phyloP scores from a whole-genome alignment of 2,797 vertebrate genomes.

The Mergus octosetaceus region DNA sequence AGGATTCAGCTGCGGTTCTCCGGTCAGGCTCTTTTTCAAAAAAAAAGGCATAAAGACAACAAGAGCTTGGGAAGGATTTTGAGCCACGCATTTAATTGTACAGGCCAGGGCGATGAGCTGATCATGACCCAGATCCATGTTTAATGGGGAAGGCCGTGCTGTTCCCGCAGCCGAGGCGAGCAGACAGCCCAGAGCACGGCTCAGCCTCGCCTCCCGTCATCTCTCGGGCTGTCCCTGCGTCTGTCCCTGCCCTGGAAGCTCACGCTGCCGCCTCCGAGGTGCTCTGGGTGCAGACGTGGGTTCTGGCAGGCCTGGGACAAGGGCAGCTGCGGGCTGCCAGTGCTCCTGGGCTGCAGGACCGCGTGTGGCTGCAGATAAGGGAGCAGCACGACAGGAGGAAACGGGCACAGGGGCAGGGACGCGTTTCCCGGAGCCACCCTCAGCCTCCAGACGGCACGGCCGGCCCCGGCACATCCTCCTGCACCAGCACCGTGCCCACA shows the following conservation, averaged over 20 bases:
- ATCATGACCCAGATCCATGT: neutral
- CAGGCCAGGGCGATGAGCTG: neutral
- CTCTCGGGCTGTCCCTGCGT: neutral
- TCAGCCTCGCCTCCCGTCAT: neutral
- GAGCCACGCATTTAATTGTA: neutral
- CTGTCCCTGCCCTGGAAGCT: neutral
- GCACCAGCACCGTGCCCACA: accelerated
- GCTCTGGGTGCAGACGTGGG: neutral
- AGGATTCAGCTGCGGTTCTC: neutral
- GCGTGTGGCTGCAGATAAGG: neutral
- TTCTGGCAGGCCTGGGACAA: neutral
- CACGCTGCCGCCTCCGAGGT: accelerated
- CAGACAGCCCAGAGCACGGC: neutral
- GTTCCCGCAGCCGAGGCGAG: neutral
- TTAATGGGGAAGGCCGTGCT: neutral
- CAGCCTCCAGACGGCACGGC: too few relatives aligned
- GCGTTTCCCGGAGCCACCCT: neutral
- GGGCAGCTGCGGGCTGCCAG: neutral
- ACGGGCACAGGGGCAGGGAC: neutral
- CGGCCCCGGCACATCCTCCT: neutral
- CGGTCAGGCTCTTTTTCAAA: neutral
- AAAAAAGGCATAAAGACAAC: neutral
- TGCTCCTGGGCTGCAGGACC: neutral
- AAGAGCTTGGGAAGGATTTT: neutral
- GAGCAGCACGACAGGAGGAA: neutral